Conservation (phyloP, 2,888 invertebrate genomes). For the Oasisia sp. region DNA sequence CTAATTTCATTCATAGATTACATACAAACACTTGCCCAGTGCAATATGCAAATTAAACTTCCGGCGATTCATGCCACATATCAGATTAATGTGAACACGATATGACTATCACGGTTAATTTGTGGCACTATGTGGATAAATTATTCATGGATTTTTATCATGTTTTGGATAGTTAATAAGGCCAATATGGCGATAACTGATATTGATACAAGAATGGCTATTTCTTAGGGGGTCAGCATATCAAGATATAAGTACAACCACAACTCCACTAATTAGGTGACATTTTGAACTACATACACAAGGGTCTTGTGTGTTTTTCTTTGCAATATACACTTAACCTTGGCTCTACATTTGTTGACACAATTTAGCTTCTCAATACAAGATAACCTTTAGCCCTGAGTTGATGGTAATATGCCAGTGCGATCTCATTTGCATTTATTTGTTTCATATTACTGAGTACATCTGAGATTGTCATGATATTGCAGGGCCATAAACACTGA, state of each 20-base stretch:
- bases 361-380: neutral
- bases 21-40: neutral
- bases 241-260: conserved; percentile 37
- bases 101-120: neutral
- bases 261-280: conserved; percentile 32
- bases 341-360: neutral
- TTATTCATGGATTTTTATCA: neutral
- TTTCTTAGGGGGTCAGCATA: too few species aligned
- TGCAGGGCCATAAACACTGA: too few species aligned
- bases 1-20: neutral
- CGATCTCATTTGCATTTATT: too few species aligned
- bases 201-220: neutral
- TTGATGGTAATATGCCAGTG: neutral
- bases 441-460: too few species aligned
- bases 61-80: conserved; percentile 21
- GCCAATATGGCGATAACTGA: neutral
- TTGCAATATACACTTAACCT: neutral
- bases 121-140: neutral
- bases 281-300: neutral
- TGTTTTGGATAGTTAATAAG: neutral
- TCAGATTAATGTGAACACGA: neutral
- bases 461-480: too few species aligned
- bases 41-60: neutral
- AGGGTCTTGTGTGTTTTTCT: neutral
- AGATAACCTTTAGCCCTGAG: neutral